Evolutionary conservation across 2,888 invertebrate genomes (phyloP).

Genomic region (Deladenus siricidicola): DNA sequence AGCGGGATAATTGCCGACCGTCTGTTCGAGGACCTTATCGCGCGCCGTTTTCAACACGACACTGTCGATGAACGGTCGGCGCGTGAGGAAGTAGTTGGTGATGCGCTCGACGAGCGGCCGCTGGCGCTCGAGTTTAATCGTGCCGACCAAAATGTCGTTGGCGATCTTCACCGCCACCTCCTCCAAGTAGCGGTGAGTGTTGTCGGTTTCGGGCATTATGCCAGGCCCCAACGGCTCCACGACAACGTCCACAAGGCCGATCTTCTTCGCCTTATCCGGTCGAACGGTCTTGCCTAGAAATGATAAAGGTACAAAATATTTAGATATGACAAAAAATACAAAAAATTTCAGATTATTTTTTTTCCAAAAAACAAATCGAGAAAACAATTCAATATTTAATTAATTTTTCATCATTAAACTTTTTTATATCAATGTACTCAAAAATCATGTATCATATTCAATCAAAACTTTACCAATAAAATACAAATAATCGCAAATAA

Average conservation of each 20-base stretch:
- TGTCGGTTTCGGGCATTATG: constrained; percentile 56
- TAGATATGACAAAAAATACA: too few species aligned
- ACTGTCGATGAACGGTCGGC: constrained; percentile 72
- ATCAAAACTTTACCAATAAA: too few species aligned
- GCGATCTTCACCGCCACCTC: constrained; percentile 44
- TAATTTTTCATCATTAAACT: too few species aligned
- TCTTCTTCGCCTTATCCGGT: constrained; percentile 84
- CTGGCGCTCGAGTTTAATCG: constrained; percentile 66
- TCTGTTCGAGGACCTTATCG: constrained; percentile 81
- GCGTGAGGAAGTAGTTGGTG: constrained; percentile 45
- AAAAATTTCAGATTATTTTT: too few species aligned
- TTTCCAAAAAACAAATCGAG: background rate
- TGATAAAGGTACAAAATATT: too few species aligned
- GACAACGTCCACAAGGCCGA: constrained; percentile 83
- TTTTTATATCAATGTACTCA: too few species aligned
- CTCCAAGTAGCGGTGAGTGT: constrained; percentile 78
- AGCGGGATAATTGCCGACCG: constrained; percentile 89
- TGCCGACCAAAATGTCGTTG: constrained; percentile 62
- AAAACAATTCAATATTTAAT: background rate
- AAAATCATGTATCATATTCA: too few species aligned
- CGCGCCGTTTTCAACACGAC: constrained; percentile 80
- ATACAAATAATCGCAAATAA: too few species aligned
- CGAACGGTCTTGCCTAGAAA: constrained; percentile 62
- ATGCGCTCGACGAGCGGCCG: constrained; percentile 63
- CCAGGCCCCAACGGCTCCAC: constrained; percentile 71